Evolutionary conservation across 92 coral and sea anemone genomes (phyloP).

Genomic region (Hydrozoanthus gracilis): DNA sequence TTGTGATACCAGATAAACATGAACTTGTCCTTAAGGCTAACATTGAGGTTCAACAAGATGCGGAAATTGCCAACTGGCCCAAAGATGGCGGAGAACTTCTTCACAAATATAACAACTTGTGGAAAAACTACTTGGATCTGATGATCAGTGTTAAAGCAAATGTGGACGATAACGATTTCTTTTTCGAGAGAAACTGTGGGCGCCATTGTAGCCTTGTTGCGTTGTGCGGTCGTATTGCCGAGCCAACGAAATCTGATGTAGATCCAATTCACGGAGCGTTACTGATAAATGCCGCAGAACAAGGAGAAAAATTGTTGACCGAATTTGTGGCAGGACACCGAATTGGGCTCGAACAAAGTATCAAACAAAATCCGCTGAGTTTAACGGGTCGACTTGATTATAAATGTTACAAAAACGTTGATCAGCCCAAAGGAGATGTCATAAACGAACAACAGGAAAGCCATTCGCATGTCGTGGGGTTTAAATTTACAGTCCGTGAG

Average conservation of each 20-base stretch:
- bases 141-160: slow-evolving; percentile 40
- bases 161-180: slow-evolving; percentile 41
- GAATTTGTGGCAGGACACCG: slow-evolving; percentile 31
- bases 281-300: slow-evolving; percentile 24
- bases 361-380: slow-evolving; percentile 15
- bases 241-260: slow-evolving; percentile 22
- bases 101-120: slow-evolving; percentile 28
- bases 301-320: slow-evolving; percentile 18
- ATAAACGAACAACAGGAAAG: neutral
- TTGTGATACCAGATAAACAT: slow-evolving; percentile 35
- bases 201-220: slow-evolving; percentile 34
- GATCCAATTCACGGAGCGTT: slow-evolving; percentile 28
- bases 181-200: slow-evolving; percentile 45
- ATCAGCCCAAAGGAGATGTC: neutral
- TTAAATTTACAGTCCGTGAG: slow-evolving; percentile 39
- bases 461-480: slow-evolving; percentile 32
- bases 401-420: slow-evolving; percentile 18
- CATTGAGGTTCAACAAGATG: neutral
- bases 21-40: slow-evolving; percentile 17
- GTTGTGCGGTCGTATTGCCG: slow-evolving; percentile 27
- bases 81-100: slow-evolving; percentile 22
- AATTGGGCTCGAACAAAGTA: slow-evolving; percentile 28
- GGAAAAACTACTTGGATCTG: slow-evolving; percentile 23
- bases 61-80: slow-evolving; percentile 36
- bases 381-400: slow-evolving; percentile 22